These are phyloP conservation scores for Diogma glabrata DNA, from an alignment of 2,888 invertebrate genomes.

Conservation along the genomic window DNA sequence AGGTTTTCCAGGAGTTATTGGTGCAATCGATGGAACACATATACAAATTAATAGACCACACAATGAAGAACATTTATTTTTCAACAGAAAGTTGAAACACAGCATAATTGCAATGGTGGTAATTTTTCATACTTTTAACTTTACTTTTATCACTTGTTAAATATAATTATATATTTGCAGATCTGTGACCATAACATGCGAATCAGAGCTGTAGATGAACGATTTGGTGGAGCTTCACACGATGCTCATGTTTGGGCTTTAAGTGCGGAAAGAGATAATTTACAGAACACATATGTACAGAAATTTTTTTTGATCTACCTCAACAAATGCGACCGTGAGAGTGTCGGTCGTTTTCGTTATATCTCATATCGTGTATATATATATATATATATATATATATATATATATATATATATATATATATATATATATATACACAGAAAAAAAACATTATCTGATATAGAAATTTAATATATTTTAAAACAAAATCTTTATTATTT, in stretches of 20 bases:
- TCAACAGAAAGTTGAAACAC: slow-evolving; percentile 1
- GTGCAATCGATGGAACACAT: neutral
- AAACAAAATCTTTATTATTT: too few relatives aligned
- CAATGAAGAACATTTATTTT: neutral
- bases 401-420: too few relatives aligned
- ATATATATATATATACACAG: too few relatives aligned
- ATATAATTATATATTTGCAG: neutral
- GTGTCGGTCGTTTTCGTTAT: too few relatives aligned
- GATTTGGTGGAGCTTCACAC: slow-evolving; percentile 12
- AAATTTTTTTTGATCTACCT: too few relatives aligned
- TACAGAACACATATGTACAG: too few relatives aligned
- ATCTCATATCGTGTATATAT: too few relatives aligned
- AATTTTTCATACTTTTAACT: neutral
- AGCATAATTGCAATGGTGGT: slow-evolving; percentile 13
- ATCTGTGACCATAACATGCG: slow-evolving; percentile 11
- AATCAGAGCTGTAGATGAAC: slow-evolving; percentile 11
- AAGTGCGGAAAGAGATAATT: slow-evolving; percentile 11
- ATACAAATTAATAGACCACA: neutral
- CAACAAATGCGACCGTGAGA: too few relatives aligned
- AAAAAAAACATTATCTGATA: too few relatives aligned
- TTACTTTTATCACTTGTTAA: neutral
- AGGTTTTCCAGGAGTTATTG: neutral
- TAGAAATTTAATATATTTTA: too few relatives aligned
- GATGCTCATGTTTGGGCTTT: slow-evolving; percentile 12
- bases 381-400: too few relatives aligned